A percentile compares a stretch with the other conserved stretches of the same genome.
Conservation (phyloP, 2,113 vertebrate genomes). For the Gymnogyps californianus region DNA sequence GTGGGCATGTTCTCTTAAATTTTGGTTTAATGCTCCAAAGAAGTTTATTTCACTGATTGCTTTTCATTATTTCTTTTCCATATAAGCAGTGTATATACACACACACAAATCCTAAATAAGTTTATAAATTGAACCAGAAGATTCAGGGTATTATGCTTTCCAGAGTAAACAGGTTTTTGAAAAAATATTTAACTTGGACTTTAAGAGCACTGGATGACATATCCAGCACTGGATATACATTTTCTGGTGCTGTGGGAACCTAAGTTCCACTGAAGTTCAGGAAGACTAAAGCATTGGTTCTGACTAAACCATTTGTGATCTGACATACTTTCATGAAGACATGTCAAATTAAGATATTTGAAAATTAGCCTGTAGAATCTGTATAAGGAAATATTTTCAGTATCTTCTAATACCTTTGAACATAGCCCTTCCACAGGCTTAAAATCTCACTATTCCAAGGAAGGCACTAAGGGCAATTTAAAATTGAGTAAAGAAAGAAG, state of each 20-base stretch:
- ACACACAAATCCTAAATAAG: not conserved
- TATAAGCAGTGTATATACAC: not conserved
- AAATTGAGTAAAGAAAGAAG: not conserved
- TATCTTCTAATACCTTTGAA: not conserved
- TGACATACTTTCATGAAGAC: not conserved
- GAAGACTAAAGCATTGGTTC: not conserved
- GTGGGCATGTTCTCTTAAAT: not conserved
- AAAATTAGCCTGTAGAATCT: not conserved
- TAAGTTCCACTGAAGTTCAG: not conserved
- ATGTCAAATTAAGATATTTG: not conserved
- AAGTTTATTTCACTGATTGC: not conserved
- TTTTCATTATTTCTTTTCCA: not conserved
- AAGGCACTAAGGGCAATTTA: not conserved
- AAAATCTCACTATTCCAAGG: not conserved
- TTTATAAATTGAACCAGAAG: conserved; percentile 1
- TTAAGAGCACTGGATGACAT: not conserved
- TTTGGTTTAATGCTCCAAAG: not conserved
- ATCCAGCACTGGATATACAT: not conserved
- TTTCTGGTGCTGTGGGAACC: not conserved
- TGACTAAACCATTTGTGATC: not conserved
- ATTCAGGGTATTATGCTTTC: not conserved
- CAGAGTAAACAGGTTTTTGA: not conserved
- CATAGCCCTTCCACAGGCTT: not conserved
- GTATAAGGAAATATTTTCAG: not conserved
- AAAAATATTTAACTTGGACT: not conserved